A percentile compares a stretch with the other conserved stretches of the same genome.
Evolutionary conservation across 2,888 invertebrate species (phyloP).

Genomic region (Hofmannophila pseudospretella): DNA sequence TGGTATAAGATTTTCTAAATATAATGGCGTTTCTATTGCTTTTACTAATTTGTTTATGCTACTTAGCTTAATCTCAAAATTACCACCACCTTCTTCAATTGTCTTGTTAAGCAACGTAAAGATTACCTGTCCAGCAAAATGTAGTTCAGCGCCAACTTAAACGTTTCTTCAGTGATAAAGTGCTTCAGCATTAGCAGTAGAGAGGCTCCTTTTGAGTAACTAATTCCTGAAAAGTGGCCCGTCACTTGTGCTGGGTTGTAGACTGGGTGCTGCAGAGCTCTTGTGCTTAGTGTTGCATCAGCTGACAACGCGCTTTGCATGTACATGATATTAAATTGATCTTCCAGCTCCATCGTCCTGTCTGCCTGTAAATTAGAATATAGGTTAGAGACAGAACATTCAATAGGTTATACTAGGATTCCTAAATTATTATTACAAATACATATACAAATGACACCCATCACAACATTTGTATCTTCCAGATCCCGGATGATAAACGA

Average conservation of each 20-base stretch:
- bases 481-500: no score
- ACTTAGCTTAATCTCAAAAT: no score
- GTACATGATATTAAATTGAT: slow-evolving; percentile 84
- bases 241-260: slow-evolving; percentile 79
- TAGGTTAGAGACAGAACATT: no score
- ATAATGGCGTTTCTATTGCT: no score
- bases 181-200: slow-evolving; percentile 83
- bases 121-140: slow-evolving; percentile 75
- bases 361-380: slow-evolving; percentile 37
- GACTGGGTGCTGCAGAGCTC: slow-evolving; percentile 79
- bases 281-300: slow-evolving; percentile 50
- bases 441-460: no score
- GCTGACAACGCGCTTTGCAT: slow-evolving; percentile 79
- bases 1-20: no score
- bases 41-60: no score
- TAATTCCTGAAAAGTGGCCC: slow-evolving; percentile 81
- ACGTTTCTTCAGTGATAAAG: slow-evolving; percentile 72
- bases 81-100: no score
- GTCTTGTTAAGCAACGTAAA: no score
- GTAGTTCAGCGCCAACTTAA: slow-evolving; percentile 70
- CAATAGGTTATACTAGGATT: no score
- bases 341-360: slow-evolving; percentile 74
- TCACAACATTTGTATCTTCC: no score
- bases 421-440: no score
- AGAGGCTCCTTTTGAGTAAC: slow-evolving; percentile 82